Evolutionary conservation across 2,797 vertebrate genomes (phyloP).

Genomic region (Schizopygopsis malacanthus): DNA sequence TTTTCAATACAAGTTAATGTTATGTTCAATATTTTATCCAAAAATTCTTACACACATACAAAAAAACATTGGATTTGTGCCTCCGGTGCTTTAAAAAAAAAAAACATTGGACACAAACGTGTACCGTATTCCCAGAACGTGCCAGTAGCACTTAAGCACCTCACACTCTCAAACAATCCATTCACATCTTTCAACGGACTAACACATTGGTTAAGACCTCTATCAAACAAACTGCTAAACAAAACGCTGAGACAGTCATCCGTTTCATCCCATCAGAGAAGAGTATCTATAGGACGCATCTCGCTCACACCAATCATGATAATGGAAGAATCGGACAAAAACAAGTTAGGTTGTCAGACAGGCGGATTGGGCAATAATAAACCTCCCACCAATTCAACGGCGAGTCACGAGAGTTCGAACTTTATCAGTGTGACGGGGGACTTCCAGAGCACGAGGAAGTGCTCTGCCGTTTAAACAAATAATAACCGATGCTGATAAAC

Average conservation of each 20-base stretch:
- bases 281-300: slow-evolving; percentile 45
- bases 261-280: slow-evolving; percentile 58
- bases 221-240: slow-evolving; percentile 59
- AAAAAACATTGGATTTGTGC: neutral
- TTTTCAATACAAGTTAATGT: neutral
- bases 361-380: slow-evolving; percentile 73
- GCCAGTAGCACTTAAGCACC: neutral
- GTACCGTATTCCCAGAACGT: neutral
- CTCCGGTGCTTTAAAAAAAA: neutral
- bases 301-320: slow-evolving; percentile 73
- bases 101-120: neutral
- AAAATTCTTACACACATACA: neutral
- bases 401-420: slow-evolving; percentile 71
- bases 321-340: slow-evolving; percentile 62
- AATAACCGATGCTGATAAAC: neutral
- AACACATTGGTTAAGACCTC: slow-evolving; percentile 21
- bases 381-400: slow-evolving; percentile 70
- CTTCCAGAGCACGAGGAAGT: slow-evolving; percentile 51
- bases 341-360: slow-evolving; percentile 75
- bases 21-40: too few species aligned
- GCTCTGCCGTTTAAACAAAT: neutral
- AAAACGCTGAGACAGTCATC: slow-evolving; percentile 60
- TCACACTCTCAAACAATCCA: slow-evolving; percentile 23
- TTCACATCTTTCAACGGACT: slow-evolving; percentile 18
- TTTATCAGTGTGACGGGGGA: slow-evolving; percentile 62